Evolutionary conservation across 2,888 invertebrate species (phyloP), one percentile per base, ranked within the genome.

Genomic region (Drosophila falleni): DNA sequence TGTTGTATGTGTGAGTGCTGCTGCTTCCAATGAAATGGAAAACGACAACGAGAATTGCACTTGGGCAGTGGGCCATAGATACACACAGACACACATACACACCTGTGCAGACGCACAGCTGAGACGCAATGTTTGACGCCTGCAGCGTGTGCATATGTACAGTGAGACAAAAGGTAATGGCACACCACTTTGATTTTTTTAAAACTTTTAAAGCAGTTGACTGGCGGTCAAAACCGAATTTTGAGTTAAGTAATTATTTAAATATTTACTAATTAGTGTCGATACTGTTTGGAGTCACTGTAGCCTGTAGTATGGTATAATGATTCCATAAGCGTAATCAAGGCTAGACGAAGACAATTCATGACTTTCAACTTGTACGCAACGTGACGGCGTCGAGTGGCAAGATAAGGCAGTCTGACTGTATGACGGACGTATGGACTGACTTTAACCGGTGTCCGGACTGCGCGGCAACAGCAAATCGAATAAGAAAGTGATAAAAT

Each of bases 21-120:
- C 37, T n/a, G 35, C 44, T 19, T 19, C 16, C 31, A 64, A 61
- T 35, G 68, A 68, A 78, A 78, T 58, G 44, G 67, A 73, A 64
- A 78, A 50, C 37, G 39, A 41, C 46, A 66, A 66, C 60, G 19
- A 29, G 46, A 68, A 50, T 31, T 59, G 61, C 74, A 62, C 39
- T 69, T 51, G 50, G 67, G 35, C 64, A 78, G 68, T 78, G 39
- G 79, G 74, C 46, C 78, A 73, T 23, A 13, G 0, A 15, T 11
- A n/a, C 16, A 41, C 19, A 31, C 4, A 41, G 29, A 54, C 26
- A 16, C 58, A 10, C 41, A 54, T 16, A 16, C 58, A 10, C 41
- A 39, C 13, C 33, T 41, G 39, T 19, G 37, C 53, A 54, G 26
- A 11, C 15, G 35, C 39, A 55, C 63, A 55, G 55, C 54, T 53